phyloP scores from a whole-genome alignment of 2,888 invertebrate species.

The Nemurella pictetii region DNA sequence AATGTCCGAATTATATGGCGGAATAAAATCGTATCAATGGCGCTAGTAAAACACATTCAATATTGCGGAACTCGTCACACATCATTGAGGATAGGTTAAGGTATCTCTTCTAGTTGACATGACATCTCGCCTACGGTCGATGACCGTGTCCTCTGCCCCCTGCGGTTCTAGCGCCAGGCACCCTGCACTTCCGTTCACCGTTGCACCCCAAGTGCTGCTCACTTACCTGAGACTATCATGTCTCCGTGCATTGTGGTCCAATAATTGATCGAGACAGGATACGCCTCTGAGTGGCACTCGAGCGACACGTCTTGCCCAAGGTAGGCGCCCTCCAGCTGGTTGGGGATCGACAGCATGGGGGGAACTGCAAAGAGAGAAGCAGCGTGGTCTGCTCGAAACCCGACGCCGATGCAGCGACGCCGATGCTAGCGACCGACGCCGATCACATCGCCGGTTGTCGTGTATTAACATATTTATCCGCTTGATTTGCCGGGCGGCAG shows the following conservation, averaged over 20 bases:
- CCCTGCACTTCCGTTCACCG: too few species aligned
- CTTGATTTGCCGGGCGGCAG: not conserved
- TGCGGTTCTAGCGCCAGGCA: too few species aligned
- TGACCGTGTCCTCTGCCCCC: too few species aligned
- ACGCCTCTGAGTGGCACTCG: constrained; percentile 90
- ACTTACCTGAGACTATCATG: constrained; percentile 89
- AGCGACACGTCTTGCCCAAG: constrained; percentile 84
- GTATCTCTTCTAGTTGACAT: too few species aligned
- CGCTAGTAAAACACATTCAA: too few species aligned
- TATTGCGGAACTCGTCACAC: too few species aligned
- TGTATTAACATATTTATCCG: not conserved
- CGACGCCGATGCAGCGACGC: not conserved
- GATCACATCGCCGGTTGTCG: not conserved
- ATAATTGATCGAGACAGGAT: constrained; percentile 90
- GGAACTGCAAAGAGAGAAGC: constrained; percentile 67
- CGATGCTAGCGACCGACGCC: not conserved
- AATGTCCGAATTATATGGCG: too few species aligned
- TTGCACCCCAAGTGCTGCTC: too few species aligned
- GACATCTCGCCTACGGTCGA: too few species aligned
- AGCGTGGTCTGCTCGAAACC: not conserved
- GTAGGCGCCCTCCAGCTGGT: constrained; percentile 89
- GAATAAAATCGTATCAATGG: too few species aligned
- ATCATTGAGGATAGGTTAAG: too few species aligned
- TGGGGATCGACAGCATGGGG: constrained; percentile 91
- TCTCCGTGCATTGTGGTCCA: constrained; percentile 91